phyloP scores from a whole-genome alignment of 1,140 invertebrate species.

The Drosophila orosa region DNA sequence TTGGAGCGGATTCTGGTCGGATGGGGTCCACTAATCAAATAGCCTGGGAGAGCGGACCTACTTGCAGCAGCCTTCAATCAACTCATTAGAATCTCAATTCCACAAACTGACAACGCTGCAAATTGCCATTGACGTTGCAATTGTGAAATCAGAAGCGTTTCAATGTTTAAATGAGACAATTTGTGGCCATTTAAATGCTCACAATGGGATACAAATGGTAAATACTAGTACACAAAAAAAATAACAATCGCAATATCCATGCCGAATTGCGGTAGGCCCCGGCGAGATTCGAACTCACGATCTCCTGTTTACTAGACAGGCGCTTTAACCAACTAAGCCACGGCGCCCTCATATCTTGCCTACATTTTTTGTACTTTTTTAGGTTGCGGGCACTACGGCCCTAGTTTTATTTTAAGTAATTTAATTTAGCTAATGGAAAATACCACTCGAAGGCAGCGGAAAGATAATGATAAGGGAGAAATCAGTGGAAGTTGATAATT shows the following conservation, averaged over 20 bases:
- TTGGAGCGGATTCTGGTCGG: conserved; percentile 37
- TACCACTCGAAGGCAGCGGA: background rate
- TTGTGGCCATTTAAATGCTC: conserved; percentile 40
- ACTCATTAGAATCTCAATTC: conserved; percentile 80
- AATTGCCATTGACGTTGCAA: conserved; percentile 77
- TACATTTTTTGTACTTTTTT: background rate
- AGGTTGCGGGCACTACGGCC: background rate
- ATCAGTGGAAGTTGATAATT: conserved; percentile 7
- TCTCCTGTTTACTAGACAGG: conserved; percentile 88
- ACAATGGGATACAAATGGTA: background rate
- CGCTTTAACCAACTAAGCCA: conserved; percentile 88
- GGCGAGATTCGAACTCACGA: conserved; percentile 87
- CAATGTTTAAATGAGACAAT: conserved; percentile 74
- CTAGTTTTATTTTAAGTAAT: conserved; percentile 18
- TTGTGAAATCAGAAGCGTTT: conserved; percentile 77
- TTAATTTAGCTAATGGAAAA: conserved; percentile 25
- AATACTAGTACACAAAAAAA: conserved; percentile 1
- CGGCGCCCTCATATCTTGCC: conserved; percentile 81
- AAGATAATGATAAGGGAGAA: conserved; percentile 6
- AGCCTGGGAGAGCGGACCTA: conserved; percentile 37
- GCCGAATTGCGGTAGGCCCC: conserved; percentile 79
- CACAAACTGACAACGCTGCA: conserved; percentile 63
- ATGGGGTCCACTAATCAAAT: conserved; percentile 64
- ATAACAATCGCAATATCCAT: no score
- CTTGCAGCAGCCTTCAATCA: conserved; percentile 56